Percentiles rank a stretch among this genome's conserved stretches.
These are phyloP conservation scores for Amphiduros pacificus DNA, from an alignment of 2,888 invertebrate species.

Conservation along the genomic window DNA sequence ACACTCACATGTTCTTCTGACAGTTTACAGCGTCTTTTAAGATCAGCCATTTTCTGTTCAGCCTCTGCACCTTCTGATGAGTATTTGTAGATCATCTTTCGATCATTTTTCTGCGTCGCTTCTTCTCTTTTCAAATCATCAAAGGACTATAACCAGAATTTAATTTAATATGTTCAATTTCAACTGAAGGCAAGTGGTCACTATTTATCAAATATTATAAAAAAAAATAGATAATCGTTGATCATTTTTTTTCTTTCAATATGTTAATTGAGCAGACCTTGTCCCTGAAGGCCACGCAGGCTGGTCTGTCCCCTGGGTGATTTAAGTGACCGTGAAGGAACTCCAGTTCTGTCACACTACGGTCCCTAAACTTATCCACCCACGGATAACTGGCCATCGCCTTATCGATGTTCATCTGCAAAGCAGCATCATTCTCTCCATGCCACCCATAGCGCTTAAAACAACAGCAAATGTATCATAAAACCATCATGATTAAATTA, in stretches of 20 bases:
- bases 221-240: too few species aligned
- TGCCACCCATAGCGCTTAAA: slow-evolving; percentile 53
- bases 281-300: slow-evolving; percentile 47
- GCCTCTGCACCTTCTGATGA: slow-evolving; percentile 45
- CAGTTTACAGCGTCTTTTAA: slow-evolving; percentile 42
- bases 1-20: too few species aligned
- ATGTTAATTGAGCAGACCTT: too few species aligned
- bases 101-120: slow-evolving; percentile 38
- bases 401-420: slow-evolving; percentile 52
- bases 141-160: slow-evolving; percentile 14
- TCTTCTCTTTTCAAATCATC: slow-evolving; percentile 34
- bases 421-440: slow-evolving; percentile 41
- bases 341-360: slow-evolving; percentile 54
- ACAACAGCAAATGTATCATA: too few species aligned
- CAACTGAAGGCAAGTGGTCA: too few species aligned
- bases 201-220: too few species aligned
- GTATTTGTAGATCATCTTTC: slow-evolving; percentile 44
- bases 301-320: slow-evolving; percentile 45
- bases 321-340: slow-evolving; percentile 53
- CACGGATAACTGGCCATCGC: slow-evolving; percentile 45
- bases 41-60: slow-evolving; percentile 38
- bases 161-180: too few species aligned
- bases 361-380: slow-evolving; percentile 42
- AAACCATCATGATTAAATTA: too few species aligned
- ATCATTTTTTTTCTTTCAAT: too few species aligned